Evolutionary conservation across 2,797 vertebrate species (phyloP), one percentile per base, ranked within the genome.

Genomic region (Etheostoma perlongum): DNA sequence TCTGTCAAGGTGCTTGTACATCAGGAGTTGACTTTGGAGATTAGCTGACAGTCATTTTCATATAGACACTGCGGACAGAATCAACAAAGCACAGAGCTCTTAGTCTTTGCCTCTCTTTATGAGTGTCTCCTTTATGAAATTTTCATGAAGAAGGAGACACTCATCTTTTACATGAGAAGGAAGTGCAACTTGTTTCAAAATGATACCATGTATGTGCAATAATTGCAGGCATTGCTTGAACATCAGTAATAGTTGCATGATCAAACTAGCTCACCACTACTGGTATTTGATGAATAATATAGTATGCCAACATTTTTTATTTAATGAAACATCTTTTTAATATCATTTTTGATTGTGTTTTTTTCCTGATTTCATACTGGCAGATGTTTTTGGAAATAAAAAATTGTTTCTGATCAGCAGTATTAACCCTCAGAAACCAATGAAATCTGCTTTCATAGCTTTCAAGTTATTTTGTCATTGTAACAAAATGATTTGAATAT

Each of bases 61-160:
- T 91, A 83, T 82, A 87, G 85, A 90, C 82, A 82, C 81, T 86
- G 85, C 66, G 82, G 76, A 90, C 80, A 79, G 87, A 90, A 91
- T 92, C 77, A 15, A 88, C 89, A 83, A 80, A 59, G 85, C 61
- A 48, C 58, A 10, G 44, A 69, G 76, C 70, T 59, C 68, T 65
- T 71, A 14, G 67, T 72, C 71, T 69, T 51, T 19, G 74, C 23
- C 57, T 42, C 51, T n/a, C 73, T 72, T 74, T 18, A 30, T 69
- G 65, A 77, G 47, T 49, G 21, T 25, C 25, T 25, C 25, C 25
- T 23, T 23, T 23, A 67, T 85, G 67, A 86, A 87, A 85, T 77
- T 72, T 85, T 84, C 57, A 87, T 84, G 61, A 76, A 47, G 70
- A 75, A 49, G 52, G 67, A 69, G 69, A 72, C 4, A 7, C 69